Evolutionary conservation across 2,113 vertebrate species (phyloP).

Genomic region (Gyps fulvus): DNA sequence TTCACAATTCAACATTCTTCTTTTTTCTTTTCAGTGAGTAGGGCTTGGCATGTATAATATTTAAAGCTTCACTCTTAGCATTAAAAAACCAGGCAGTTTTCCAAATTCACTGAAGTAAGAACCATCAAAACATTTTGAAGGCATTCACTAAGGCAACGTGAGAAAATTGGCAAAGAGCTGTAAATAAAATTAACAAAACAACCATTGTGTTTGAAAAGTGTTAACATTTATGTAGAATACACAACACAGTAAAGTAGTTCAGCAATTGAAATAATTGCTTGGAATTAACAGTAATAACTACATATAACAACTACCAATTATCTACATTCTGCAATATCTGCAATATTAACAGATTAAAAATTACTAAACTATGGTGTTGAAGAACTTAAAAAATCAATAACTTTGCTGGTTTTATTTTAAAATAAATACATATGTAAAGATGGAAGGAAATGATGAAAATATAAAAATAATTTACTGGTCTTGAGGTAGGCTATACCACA

Average conservation of each 20-base stretch:
- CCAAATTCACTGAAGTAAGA: neutral
- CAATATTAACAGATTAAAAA: neutral
- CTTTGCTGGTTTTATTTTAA: neutral
- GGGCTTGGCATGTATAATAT: neutral
- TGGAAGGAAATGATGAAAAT: neutral
- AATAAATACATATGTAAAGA: neutral
- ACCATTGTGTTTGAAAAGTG: neutral
- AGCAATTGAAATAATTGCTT: neutral
- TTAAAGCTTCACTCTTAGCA: neutral
- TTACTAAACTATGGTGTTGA: neutral
- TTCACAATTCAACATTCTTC: neutral
- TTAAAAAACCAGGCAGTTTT: neutral
- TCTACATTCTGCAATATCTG: neutral
- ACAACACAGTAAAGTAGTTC: neutral
- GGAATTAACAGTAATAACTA: neutral
- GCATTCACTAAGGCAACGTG: neutral
- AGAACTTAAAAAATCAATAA: neutral
- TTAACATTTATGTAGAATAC: neutral
- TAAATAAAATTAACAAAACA: constrained; percentile 8
- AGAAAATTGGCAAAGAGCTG: neutral
- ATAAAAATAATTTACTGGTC: neutral
- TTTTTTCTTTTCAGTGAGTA: neutral
- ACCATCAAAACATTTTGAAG: neutral
- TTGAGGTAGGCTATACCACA: neutral
- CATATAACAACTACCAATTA: neutral